Base-by-base conservation (phyloP, 2,888 invertebrate species). In the Leucophora obtusa region DNA sequence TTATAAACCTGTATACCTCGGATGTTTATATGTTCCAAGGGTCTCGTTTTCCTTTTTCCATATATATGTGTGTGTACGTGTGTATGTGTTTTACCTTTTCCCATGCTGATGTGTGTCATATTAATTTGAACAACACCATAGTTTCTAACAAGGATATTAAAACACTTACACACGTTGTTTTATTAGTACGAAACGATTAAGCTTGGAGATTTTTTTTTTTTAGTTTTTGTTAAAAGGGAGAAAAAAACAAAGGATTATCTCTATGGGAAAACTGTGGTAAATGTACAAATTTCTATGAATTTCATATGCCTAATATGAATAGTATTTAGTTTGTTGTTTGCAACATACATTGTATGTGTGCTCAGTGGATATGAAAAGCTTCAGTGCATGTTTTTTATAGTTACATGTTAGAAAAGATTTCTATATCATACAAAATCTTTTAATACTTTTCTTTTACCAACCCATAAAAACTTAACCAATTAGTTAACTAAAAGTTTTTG, bases 141-240 rank as follows among this genome's bases (percentile, higher is more conserved):
- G 14, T 68, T 47, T 58, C 43, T 54, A 60, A 65, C 65, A 65
- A 51, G 43, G 28, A 77, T 59, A 65, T 71, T 60, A 43, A 59
- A 33, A 18, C 65, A 59, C 70, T 70, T 60, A 24, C 3, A 17
- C 43, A 59, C 18, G 65, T 65, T 60, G 18, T 60, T 70, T 43
- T 43, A 38, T 59, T 60, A 35, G 28, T 38, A 68, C 24, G 7
- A 68, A 72, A 56, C 38, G 28, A 72, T 68, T 58, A 68, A 51
- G n/a, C 11, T 60, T 18, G 53, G 15, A 50, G 15, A 43, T 47
- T 15, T 60, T 68, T 24, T 53, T 17, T 15, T 60, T 68, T 24
- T 53, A 14, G 24, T 11, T 50, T 62, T 68, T 68, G 35, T 60
- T 51, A 47, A 38, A 28, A 6, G 28, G 7, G 1, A 21, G 21